These are phyloP conservation scores for Parotocinclus haroldoi DNA, from an alignment of 2,797 vertebrate genomes.

Conservation along the genomic window DNA sequence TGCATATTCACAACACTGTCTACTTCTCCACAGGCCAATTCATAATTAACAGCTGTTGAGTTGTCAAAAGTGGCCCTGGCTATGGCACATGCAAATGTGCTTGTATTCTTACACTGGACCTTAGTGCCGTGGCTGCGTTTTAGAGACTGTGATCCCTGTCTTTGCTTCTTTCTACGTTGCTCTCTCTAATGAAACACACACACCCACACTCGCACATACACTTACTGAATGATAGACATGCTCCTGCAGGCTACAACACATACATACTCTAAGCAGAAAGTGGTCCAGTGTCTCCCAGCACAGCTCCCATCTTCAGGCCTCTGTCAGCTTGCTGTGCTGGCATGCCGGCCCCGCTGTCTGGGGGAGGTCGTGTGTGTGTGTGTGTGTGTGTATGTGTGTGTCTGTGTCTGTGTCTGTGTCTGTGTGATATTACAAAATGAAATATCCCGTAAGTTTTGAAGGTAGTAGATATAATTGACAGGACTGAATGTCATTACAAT, in stretches of 20 bases:
- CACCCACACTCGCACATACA: not conserved
- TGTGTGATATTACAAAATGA: too few relatives aligned
- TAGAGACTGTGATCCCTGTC: slow-evolving; percentile 72
- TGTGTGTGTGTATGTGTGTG: slow-evolving; percentile 37
- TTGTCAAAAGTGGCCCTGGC: slow-evolving; percentile 78
- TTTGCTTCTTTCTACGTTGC: slow-evolving; percentile 45
- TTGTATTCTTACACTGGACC: slow-evolving; percentile 75
- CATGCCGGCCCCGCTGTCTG: slow-evolving; percentile 65
- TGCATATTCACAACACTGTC: slow-evolving; percentile 80
- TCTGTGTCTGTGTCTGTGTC: too few relatives aligned
- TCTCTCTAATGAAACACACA: slow-evolving; percentile 7
- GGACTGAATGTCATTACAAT: too few relatives aligned
- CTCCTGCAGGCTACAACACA: slow-evolving; percentile 69
- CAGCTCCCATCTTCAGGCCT: slow-evolving; percentile 41
- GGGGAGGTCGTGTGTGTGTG: slow-evolving; percentile 43
- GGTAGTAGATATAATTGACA: too few relatives aligned
- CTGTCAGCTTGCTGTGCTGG: slow-evolving; percentile 61
- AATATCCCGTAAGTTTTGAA: too few relatives aligned
- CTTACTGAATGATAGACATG: slow-evolving; percentile 68
- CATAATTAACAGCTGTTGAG: slow-evolving; percentile 85
- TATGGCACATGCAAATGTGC: slow-evolving; percentile 72
- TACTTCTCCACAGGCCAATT: slow-evolving; percentile 76
- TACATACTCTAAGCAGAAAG: slow-evolving; percentile 57
- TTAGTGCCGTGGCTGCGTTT: slow-evolving; percentile 69
- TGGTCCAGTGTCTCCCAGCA: slow-evolving; percentile 46